phyloP scores from a whole-genome alignment of 2,888 invertebrate genomes.

The Lamproptera curius region DNA sequence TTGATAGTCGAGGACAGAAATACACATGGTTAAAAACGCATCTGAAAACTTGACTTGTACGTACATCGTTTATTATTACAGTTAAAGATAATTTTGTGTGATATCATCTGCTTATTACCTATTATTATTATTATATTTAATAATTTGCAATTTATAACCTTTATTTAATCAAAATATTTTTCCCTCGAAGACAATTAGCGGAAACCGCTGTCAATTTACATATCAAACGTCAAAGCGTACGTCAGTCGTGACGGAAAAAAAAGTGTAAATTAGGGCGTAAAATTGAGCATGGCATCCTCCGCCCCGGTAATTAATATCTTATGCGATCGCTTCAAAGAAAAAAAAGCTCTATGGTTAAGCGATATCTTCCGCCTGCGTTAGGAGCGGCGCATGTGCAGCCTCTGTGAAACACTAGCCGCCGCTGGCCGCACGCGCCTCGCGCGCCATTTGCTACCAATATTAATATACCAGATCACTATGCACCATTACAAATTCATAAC shows the following conservation, averaged over 20 bases:
- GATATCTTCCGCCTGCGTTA: slow-evolving; percentile 42
- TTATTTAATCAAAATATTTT: too few relatives aligned
- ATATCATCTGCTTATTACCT: too few relatives aligned
- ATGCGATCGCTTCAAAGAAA: slow-evolving; percentile 57
- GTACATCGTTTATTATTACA: too few relatives aligned
- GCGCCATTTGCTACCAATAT: slow-evolving; percentile 71
- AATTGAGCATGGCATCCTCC: slow-evolving; percentile 55
- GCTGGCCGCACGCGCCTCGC: slow-evolving; percentile 57
- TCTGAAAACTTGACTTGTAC: too few relatives aligned
- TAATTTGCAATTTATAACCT: too few relatives aligned
- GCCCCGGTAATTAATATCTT: slow-evolving; percentile 68
- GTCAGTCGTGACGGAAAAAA: neutral
- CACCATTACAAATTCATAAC: slow-evolving; percentile 68
- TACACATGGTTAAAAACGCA: too few relatives aligned
- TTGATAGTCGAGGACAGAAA: too few relatives aligned
- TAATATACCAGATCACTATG: slow-evolving; percentile 66
- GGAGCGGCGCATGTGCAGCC: slow-evolving; percentile 32
- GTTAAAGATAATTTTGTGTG: too few relatives aligned
- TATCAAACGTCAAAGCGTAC: neutral
- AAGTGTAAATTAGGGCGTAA: slow-evolving; percentile 38
- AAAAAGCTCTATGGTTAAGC: slow-evolving; percentile 55
- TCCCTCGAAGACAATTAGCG: too few relatives aligned
- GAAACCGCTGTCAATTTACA: too few relatives aligned
- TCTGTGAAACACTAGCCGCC: slow-evolving; percentile 51
- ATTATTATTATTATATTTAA: too few relatives aligned